Conservation (phyloP, 2,888 invertebrate genomes). For the Trissoscelio sp. region DNA sequence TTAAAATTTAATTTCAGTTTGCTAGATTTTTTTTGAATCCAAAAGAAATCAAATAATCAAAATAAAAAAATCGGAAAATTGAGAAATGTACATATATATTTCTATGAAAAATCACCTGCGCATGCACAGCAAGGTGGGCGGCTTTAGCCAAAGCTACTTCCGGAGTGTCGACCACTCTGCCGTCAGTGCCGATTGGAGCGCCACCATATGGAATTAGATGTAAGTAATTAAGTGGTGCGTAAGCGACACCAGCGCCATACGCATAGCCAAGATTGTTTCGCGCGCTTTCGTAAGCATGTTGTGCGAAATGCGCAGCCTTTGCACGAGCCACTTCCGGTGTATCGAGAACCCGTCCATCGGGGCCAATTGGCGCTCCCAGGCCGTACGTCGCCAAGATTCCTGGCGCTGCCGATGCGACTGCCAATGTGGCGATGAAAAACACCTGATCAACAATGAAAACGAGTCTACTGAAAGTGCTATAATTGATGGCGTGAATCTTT, state of each 20-base stretch:
- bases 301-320: conserved; percentile 65
- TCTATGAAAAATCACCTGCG: conserved; percentile 43
- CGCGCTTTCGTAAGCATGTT: conserved; percentile 58
- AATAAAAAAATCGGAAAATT: background rate
- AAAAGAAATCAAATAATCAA: too few species aligned
- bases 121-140: conserved; percentile 56
- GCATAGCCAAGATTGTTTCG: conserved; percentile 53
- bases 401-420: conserved; percentile 43
- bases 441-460: conserved; percentile 30
- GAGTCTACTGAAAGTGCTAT: background rate
- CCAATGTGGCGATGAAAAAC: conserved; percentile 56
- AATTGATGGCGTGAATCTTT: conserved; percentile 20
- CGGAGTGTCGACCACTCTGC: conserved; percentile 65
- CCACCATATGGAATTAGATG: conserved; percentile 37
- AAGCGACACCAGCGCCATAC: conserved; percentile 39
- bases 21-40: too few species aligned
- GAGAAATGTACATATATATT: background rate
- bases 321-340: conserved; percentile 67
- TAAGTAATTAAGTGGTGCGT: conserved; percentile 50
- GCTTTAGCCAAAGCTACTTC: conserved; percentile 64
- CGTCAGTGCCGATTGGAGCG: conserved; percentile 63
- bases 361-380: conserved; percentile 77
- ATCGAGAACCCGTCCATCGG: conserved; percentile 64
- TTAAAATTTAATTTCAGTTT: too few species aligned
- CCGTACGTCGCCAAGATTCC: conserved; percentile 48